Conservation (phyloP, 2,113 vertebrate genomes). For the Petromus typicus region DNA sequence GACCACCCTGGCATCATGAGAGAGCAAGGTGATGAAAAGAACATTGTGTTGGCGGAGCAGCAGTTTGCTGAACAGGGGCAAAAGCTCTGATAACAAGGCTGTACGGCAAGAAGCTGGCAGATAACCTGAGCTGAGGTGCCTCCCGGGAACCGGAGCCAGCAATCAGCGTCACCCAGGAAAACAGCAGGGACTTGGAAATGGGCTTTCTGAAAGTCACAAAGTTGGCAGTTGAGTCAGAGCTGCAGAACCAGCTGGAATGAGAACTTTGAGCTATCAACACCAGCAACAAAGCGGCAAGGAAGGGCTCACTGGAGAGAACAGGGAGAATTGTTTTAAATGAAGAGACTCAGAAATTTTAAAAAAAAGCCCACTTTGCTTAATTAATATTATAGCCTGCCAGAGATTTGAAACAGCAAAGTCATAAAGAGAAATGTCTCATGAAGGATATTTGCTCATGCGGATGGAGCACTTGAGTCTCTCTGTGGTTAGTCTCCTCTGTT, state of each 20-base stretch:
- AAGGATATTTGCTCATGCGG: slow-evolving; percentile 14
- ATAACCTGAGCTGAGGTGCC: slow-evolving; percentile 22
- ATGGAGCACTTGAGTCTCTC: not conserved
- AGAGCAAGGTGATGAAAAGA: not conserved
- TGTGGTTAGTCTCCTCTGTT: not conserved
- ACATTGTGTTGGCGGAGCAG: not conserved
- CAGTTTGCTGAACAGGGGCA: slow-evolving; percentile 26
- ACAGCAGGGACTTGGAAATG: slow-evolving; percentile 53
- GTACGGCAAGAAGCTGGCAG: slow-evolving; percentile 35
- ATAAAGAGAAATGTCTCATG: slow-evolving; percentile 45
- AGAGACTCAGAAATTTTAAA: slow-evolving; percentile 48
- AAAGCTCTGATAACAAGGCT: slow-evolving; percentile 46
- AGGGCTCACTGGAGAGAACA: not conserved
- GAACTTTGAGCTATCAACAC: slow-evolving; percentile 17
- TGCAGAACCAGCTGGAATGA: slow-evolving; percentile 68
- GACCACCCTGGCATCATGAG: rapidly evolving
- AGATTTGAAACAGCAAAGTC: slow-evolving; percentile 42
- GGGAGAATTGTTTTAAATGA: not conserved
- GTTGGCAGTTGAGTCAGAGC: slow-evolving; percentile 35
- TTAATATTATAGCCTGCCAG: slow-evolving; percentile 39
- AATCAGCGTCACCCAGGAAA: slow-evolving; percentile 54
- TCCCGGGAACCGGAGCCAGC: slow-evolving; percentile 31
- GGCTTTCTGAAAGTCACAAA: slow-evolving; percentile 69
- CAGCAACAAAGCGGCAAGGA: not conserved
- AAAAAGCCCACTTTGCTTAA: slow-evolving; percentile 42